phyloP scores from a whole-genome alignment of 2,113 vertebrate species.

The Oncorhynchus keta region DNA sequence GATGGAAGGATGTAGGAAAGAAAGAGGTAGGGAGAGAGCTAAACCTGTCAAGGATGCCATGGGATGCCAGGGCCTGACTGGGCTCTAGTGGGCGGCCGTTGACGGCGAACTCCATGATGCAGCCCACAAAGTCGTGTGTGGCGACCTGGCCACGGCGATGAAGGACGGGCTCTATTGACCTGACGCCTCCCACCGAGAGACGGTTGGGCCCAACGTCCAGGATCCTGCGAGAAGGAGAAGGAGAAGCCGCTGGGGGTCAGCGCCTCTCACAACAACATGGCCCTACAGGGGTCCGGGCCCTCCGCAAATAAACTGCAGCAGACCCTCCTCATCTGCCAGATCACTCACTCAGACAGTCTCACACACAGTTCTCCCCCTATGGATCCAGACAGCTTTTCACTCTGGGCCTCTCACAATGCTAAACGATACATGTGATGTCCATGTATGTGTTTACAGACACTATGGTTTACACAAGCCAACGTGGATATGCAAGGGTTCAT shows the following conservation, averaged over 20 bases:
- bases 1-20: not conserved
- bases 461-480: too few species aligned
- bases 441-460: not conserved
- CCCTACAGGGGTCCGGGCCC: not conserved
- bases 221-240: slow-evolving; percentile 75
- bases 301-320: slow-evolving; percentile 21
- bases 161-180: slow-evolving; percentile 85
- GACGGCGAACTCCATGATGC: slow-evolving; percentile 97
- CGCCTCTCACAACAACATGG: slow-evolving; percentile 7
- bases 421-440: too few species aligned
- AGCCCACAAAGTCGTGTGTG: slow-evolving; percentile 95
- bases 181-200: slow-evolving; percentile 90
- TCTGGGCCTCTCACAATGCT: not conserved
- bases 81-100: slow-evolving; percentile 96
- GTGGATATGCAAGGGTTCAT: too few species aligned
- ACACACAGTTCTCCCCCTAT: not conserved
- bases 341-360: not conserved
- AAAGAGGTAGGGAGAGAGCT: slow-evolving; percentile 23
- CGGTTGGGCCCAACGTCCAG: slow-evolving; percentile 94
- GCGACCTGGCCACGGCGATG: slow-evolving; percentile 90
- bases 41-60: slow-evolving; percentile 92
- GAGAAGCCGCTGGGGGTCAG: slow-evolving; percentile 1
- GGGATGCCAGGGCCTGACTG: slow-evolving; percentile 87
- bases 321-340: not conserved
- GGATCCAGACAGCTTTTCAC: not conserved